Evolutionary conservation across 2,888 invertebrate genomes (phyloP), one percentile per base, ranked within the genome.

Genomic region (Apomyelois bistriatella): DNA sequence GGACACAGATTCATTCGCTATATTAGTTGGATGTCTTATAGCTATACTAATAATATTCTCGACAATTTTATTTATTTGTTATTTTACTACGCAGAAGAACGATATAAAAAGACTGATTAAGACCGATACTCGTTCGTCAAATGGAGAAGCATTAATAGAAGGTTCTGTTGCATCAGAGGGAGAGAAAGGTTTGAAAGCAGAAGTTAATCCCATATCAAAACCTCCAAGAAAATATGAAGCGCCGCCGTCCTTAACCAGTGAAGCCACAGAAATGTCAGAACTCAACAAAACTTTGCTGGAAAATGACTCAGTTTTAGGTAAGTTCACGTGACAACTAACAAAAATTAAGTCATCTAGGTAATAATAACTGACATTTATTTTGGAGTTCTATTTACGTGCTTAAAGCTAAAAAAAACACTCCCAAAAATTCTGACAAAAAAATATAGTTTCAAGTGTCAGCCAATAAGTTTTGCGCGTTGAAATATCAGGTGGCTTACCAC

Each of bases 201-300:
- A 95, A 58, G 94, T 96, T 47, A 96, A 96, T 85, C 96, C 96
- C 0, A 93, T 96, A 15, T 93, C 94, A 57, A 96, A 96, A 72
- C 95, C 96, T 0, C 95, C 96, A 1, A 90, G 96, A 48, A 93
- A 86, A 57, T 94, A 94, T 60, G 95, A 96, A 60, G 91, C 93
- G 32, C 93, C 94, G 17, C 90, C 91, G 38, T 93, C 94, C 28
- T 89, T 93, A 10, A 92, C 92, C 12, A 92, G 92, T 57, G 94
- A 86, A 51, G 94, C 92, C 36, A 95, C 95, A 16, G 96, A 96
- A 80, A 94, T 95, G 82, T 95, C 95, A 49, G 96, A 96, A 75
- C 91, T 94, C 59, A 96, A 95, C 77, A 93, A 94, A 71, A 96
- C 94, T 37, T 85, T 96, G 56, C 83, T 96, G 63, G 96, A 96